Evolutionary conservation across 2,797 vertebrate species (phyloP).

Genomic region (Triplophysa bombifrons): DNA sequence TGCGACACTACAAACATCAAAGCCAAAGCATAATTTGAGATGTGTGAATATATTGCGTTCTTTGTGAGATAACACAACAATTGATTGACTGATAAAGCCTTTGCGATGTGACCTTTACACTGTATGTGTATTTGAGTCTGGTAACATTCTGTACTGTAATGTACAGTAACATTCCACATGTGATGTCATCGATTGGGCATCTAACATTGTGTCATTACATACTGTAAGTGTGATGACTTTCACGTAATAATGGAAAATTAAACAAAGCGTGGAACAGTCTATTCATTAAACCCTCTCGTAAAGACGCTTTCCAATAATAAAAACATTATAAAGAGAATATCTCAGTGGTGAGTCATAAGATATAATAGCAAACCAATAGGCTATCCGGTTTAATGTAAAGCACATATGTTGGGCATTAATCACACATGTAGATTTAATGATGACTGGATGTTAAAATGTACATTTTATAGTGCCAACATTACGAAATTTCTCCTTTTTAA

Average conservation of each 20-base stretch:
- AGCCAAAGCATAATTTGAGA: not conserved
- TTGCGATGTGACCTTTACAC: not conserved
- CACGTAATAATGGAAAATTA: not conserved
- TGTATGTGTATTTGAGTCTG: not conserved
- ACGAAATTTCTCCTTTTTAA: slow-evolving; percentile 9
- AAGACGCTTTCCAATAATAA: not conserved
- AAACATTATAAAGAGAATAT: slow-evolving; percentile 37
- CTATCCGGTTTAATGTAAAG: slow-evolving; percentile 2
- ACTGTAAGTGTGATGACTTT: too few species aligned
- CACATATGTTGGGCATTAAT: slow-evolving; percentile 32
- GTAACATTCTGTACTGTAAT: not conserved
- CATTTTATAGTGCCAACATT: slow-evolving; percentile 21
- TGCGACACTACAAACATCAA: not conserved
- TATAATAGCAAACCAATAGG: slow-evolving; percentile 8
- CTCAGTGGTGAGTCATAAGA: slow-evolving; percentile 26
- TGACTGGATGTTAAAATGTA: slow-evolving; percentile 4
- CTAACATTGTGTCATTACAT: not conserved
- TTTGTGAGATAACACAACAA: not conserved
- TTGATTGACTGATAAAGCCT: not conserved
- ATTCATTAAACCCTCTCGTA: not conserved
- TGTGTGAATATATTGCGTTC: not conserved
- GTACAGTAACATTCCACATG: not conserved
- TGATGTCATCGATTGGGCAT: slow-evolving; percentile 35
- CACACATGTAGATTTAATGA: slow-evolving; percentile 20
- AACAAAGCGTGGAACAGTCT: not conserved